Evolutionary conservation across 1,140 invertebrate genomes (phyloP), one percentile per base, ranked within the genome.

Genomic region (Hypothenemus hampei): DNA sequence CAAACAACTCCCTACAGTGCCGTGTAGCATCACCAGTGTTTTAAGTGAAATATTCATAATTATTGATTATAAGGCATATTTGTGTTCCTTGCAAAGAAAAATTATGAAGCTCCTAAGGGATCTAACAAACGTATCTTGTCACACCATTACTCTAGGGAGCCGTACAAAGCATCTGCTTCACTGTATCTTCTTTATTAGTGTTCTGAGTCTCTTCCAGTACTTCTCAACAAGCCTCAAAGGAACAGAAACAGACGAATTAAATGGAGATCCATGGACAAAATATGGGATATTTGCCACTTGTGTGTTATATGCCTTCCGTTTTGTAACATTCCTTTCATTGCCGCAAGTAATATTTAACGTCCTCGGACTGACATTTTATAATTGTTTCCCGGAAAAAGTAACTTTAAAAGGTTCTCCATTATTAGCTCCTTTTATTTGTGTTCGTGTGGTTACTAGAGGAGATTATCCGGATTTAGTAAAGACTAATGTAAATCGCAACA

Each of bases 331-430:
- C 65, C 78, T 97, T 10, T 91, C 92, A 15, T 75, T 93, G 64
- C 90, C 90, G 10, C 89, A 93, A 80, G 89, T 92, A 45, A 64
- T 97, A 7, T 93, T 91, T 71, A 97, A 97, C 73, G 92, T 94
- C 69, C 77, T 89, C 52, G 95, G 93, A 44, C 73, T 98, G 21
- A 82, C 89, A 22, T 79, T 92, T 54, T 98, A 93, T 71, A 97
- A 98, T 77, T 89, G 91, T 48, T 98, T 98, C 72, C 91, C 92
- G 24, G 89, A 93, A 60, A 93, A 93, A 77, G 90, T 97, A 4
- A 77, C 84, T 52, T 75, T 97, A 2, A 93, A 94, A 73, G 87
- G 62, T 5, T 93, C 90, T 1, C 93, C 91, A 8, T 71, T 97
- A 5, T 72, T 96, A 53, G 92, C 93, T 15, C 95, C 96, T 3